phyloP scores from a whole-genome alignment of 64 coral and sea anemone species.

The Trachythela sp. region DNA sequence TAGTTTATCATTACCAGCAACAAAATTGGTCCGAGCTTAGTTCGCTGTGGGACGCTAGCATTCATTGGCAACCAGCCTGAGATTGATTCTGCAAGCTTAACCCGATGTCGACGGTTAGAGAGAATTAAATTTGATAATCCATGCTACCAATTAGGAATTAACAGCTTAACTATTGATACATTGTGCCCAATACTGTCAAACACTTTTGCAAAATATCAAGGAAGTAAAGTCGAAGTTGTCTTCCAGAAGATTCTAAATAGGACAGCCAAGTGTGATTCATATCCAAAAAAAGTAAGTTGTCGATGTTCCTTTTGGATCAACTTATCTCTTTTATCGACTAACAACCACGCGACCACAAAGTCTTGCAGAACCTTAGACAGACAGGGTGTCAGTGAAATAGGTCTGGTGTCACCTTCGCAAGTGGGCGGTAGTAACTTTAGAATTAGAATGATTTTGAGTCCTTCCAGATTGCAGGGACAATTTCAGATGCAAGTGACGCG shows the following conservation, averaged over 20 bases:
- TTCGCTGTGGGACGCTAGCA: too few relatives aligned
- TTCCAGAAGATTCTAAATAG: neutral
- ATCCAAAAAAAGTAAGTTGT: constrained; percentile 20
- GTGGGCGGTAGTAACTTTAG: too few relatives aligned
- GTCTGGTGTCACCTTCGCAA: too few relatives aligned
- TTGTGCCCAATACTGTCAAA: too few relatives aligned
- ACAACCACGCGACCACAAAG: constrained; percentile 9
- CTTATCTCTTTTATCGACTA: constrained; percentile 4
- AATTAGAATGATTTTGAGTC: too few relatives aligned
- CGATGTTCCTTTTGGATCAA: constrained; percentile 33
- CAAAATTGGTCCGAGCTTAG: too few relatives aligned
- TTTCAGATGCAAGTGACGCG: too few relatives aligned
- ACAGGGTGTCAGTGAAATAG: constrained; percentile 27
- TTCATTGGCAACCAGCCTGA: too few relatives aligned
- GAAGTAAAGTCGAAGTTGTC: neutral
- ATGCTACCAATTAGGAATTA: neutral
- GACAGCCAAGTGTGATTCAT: neutral
- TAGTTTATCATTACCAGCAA: too few relatives aligned
- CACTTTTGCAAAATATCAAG: neutral
- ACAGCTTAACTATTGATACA: neutral
- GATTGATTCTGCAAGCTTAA: neutral
- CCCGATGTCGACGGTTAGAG: neutral
- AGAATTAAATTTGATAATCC: neutral
- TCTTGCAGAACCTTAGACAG: constrained; percentile 37
- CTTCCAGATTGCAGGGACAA: too few relatives aligned